phyloP scores from a whole-genome alignment of 2,797 vertebrate species.

The Spizella passerina region DNA sequence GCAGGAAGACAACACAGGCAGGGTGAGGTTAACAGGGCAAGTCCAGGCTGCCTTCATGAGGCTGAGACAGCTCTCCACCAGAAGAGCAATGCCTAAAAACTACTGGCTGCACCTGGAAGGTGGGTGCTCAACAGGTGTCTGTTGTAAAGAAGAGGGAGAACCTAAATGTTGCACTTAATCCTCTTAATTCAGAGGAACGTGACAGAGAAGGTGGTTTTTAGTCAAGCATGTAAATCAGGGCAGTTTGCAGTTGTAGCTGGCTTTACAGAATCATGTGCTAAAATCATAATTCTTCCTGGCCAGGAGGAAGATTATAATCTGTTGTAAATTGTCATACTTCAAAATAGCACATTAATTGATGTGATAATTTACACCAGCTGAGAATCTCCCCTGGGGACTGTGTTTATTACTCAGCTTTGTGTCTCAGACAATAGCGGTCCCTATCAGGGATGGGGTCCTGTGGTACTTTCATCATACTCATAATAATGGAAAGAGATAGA shows the following conservation, averaged over 20 bases:
- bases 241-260: background rate
- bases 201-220: background rate
- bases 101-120: background rate
- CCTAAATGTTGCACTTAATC: background rate
- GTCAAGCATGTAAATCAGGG: background rate
- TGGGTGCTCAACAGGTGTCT: background rate
- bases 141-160: background rate
- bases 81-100: background rate
- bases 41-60: accelerated
- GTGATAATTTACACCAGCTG: conserved; percentile 55
- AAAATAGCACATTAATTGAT: conserved; percentile 56
- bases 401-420: conserved; percentile 51
- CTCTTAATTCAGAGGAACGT: background rate
- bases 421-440: conserved; percentile 12
- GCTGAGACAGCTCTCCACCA: accelerated
- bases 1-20: accelerated
- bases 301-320: conserved; percentile 57
- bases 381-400: conserved; percentile 1
- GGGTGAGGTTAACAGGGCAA: accelerated
- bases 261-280: background rate
- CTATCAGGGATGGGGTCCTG: background rate
- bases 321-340: conserved; percentile 50
- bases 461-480: background rate
- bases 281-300: conserved; percentile 24
- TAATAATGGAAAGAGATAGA: conserved; percentile 2